Percentiles rank a stretch among this genome's conserved stretches.
phyloP scores from a whole-genome alignment of 1,140 invertebrate genomes.

The Manduca sexta region DNA sequence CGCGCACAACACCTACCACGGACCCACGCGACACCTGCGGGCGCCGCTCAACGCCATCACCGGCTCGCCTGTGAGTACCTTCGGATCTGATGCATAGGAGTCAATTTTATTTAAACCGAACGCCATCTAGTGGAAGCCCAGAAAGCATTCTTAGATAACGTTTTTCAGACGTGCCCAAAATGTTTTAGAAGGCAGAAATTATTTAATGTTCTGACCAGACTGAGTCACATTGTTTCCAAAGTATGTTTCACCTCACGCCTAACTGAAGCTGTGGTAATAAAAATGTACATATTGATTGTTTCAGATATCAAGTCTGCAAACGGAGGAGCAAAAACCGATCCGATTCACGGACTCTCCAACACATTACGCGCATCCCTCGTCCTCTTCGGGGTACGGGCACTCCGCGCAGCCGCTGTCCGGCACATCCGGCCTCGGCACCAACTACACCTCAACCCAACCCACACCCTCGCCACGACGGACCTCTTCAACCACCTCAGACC shows the following conservation, averaged over 20 bases:
- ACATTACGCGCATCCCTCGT: conserved; percentile 73
- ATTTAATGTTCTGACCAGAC: no score
- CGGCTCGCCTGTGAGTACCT: conserved; percentile 41
- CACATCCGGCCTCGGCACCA: conserved; percentile 65
- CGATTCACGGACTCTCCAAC: conserved; percentile 86
- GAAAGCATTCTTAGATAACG: no score
- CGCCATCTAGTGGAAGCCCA: no score
- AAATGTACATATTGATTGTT: conserved; percentile 12
- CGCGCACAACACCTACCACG: conserved; percentile 93
- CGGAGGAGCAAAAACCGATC: conserved; percentile 77
- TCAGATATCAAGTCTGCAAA: conserved; percentile 64
- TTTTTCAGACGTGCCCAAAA: no score
- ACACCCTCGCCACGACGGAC: conserved; percentile 78
- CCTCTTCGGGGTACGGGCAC: conserved; percentile 60
- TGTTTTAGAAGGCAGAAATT: no score
- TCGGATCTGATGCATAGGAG: not conserved
- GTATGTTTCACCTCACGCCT: no score
- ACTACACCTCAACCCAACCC: conserved; percentile 72
- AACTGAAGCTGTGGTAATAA: no score
- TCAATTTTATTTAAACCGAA: no score
- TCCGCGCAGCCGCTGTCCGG: conserved; percentile 56
- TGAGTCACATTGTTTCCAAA: no score
- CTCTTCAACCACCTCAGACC: conserved; percentile 42
- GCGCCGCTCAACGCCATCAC: conserved; percentile 77
- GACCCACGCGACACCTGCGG: conserved; percentile 84